phyloP scores from a whole-genome alignment of 2,113 vertebrate species.

The Nestor notabilis region DNA sequence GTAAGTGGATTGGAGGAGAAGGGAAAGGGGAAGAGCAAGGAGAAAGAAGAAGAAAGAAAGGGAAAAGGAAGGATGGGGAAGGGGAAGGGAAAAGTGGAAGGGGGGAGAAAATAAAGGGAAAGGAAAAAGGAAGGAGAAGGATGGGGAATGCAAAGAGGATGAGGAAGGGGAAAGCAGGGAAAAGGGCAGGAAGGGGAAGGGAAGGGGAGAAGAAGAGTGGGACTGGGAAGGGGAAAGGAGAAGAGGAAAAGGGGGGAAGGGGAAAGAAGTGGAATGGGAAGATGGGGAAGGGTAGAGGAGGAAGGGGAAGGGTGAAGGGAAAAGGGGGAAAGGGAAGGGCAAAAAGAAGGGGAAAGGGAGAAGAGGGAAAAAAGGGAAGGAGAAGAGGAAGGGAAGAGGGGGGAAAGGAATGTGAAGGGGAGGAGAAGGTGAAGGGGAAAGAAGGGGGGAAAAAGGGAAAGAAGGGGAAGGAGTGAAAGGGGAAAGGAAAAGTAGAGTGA shows the following conservation, averaged over 20 bases:
- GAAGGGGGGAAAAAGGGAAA: neutral
- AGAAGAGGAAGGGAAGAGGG: rapidly evolving
- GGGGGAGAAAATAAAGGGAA: too few relatives aligned
- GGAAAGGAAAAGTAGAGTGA: too few relatives aligned
- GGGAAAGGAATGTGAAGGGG: neutral
- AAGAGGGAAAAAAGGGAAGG: neutral
- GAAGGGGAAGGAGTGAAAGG: too few relatives aligned
- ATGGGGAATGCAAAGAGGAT: neutral
- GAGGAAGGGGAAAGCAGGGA: too few relatives aligned
- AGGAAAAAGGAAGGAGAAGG: too few relatives aligned
- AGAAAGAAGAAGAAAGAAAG: too few relatives aligned
- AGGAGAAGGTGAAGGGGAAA: too few relatives aligned
- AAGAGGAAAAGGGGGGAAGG: too few relatives aligned
- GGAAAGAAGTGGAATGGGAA: neutral
- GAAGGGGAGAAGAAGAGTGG: neutral
- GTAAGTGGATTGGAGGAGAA: neutral
- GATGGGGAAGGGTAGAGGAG: too few relatives aligned
- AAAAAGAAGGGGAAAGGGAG: neutral
- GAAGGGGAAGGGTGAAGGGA: too few relatives aligned
- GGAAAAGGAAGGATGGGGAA: too few relatives aligned
- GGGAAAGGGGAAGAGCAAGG: neutral
- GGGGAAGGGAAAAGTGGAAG: neutral
- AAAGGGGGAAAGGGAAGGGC: neutral
- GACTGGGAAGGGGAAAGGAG: too few relatives aligned
- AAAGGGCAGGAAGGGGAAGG: neutral